phyloP scores from a whole-genome alignment of 2,888 invertebrate genomes.

The Calameuta filiformis region DNA sequence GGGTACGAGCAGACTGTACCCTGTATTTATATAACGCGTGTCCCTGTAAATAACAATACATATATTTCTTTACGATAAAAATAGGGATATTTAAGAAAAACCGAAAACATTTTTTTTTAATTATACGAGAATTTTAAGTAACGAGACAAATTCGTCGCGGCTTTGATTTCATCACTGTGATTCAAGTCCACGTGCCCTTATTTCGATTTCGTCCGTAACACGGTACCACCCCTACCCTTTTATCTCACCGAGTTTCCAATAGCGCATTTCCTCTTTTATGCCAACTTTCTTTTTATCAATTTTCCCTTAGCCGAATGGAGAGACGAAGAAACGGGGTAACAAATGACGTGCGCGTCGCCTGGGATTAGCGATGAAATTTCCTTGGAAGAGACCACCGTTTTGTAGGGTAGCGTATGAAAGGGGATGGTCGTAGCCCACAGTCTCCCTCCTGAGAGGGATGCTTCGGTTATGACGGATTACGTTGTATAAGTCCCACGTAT shows the following conservation, averaged over 20 bases:
- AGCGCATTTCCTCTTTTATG: background rate
- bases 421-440: background rate
- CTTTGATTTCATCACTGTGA: background rate
- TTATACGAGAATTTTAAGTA: background rate
- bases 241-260: background rate
- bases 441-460: background rate
- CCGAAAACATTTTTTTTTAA: background rate
- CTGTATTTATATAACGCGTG: background rate
- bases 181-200: background rate
- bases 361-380: slow-evolving; percentile 1
- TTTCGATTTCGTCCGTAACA: background rate
- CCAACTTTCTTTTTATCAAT: background rate
- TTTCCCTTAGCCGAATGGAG: background rate
- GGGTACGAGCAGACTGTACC: background rate
- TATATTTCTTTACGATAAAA: background rate
- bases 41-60: background rate
- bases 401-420: background rate
- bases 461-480: slow-evolving; percentile 39
- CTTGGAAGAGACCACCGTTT: background rate
- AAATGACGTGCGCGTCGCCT: background rate
- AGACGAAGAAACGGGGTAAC: background rate
- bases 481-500: slow-evolving; percentile 29
- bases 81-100: too few species aligned
- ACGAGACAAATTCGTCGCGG: background rate
- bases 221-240: background rate